Percentiles rank a stretch among this genome's conserved stretches.
These are phyloP conservation scores for Drosophila quasianomalipes DNA, from an alignment of 2,888 invertebrate species.

Conservation along the genomic window DNA sequence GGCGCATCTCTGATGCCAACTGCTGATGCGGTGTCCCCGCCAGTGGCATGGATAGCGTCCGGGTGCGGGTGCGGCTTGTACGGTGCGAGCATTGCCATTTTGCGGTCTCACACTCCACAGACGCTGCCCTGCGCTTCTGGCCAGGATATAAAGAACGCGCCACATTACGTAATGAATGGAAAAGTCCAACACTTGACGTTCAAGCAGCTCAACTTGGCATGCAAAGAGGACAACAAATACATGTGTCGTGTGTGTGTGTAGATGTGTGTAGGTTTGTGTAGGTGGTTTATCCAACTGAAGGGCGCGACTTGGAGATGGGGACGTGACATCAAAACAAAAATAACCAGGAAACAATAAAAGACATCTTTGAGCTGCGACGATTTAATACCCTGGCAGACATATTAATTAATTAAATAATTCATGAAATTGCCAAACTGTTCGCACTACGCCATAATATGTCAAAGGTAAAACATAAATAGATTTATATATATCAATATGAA, in stretches of 20 bases:
- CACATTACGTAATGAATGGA: slow-evolving; percentile 73
- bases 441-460: not conserved
- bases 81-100: slow-evolving; percentile 44
- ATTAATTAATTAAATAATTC: slow-evolving; percentile 4
- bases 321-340: slow-evolving; percentile 42
- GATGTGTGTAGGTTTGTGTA: not conserved
- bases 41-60: not conserved
- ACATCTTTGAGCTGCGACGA: not conserved
- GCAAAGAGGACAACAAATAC: slow-evolving; percentile 47
- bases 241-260: not conserved
- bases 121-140: slow-evolving; percentile 7
- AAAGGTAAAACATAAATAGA: not conserved
- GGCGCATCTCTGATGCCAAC: slow-evolving; percentile 27
- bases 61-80: not conserved
- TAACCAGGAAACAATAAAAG: not conserved
- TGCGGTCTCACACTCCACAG: slow-evolving; percentile 42
- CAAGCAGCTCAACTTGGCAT: slow-evolving; percentile 56
- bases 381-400: not conserved
- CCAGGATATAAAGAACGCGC: slow-evolving; percentile 62
- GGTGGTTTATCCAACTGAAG: not conserved
- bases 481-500: not conserved
- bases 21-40: not conserved
- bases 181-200: slow-evolving; percentile 49
- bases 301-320: slow-evolving; percentile 26
- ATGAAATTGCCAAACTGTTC: not conserved